Evolutionary conservation across 2,113 vertebrate genomes (phyloP).

Genomic region (Motacilla alba): DNA sequence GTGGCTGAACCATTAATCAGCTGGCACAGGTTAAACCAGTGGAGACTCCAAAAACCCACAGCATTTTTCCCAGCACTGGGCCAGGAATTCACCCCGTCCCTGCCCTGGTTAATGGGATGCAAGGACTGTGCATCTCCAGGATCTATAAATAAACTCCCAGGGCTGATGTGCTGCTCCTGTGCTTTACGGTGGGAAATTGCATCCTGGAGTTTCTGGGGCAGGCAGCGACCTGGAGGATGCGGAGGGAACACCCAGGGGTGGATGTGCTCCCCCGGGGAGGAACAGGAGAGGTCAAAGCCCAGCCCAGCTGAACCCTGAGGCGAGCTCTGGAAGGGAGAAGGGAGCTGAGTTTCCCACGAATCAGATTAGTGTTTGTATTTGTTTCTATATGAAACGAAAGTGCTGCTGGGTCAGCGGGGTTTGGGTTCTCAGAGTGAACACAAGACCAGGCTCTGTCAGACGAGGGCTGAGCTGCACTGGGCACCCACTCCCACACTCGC

Average conservation of each 20-base stretch:
- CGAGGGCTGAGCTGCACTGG: accelerated
- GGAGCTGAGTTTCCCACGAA: neutral
- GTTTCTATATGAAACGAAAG: neutral
- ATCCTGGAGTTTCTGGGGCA: neutral
- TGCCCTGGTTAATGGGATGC: constrained; percentile 25
- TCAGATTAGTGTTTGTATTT: neutral
- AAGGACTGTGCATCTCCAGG: neutral
- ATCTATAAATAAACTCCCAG: constrained; percentile 14
- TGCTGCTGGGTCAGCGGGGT: neutral
- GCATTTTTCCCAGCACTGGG: constrained; percentile 15
- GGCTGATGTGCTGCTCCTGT: neutral
- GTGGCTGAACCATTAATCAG: constrained; percentile 10
- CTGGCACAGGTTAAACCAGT: neutral
- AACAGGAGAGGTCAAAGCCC: neutral
- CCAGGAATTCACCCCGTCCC: neutral
- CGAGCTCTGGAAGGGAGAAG: neutral
- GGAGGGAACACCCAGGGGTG: neutral
- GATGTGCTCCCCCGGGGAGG: neutral
- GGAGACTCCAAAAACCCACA: neutral
- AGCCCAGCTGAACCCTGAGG: neutral
- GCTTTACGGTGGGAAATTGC: neutral
- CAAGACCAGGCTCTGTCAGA: neutral
- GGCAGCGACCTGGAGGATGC: neutral
- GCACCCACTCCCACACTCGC: neutral
- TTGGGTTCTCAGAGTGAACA: neutral